Evolutionary conservation across 1,140 invertebrate species (phyloP).

Genomic region (Drosophila ananassae): DNA sequence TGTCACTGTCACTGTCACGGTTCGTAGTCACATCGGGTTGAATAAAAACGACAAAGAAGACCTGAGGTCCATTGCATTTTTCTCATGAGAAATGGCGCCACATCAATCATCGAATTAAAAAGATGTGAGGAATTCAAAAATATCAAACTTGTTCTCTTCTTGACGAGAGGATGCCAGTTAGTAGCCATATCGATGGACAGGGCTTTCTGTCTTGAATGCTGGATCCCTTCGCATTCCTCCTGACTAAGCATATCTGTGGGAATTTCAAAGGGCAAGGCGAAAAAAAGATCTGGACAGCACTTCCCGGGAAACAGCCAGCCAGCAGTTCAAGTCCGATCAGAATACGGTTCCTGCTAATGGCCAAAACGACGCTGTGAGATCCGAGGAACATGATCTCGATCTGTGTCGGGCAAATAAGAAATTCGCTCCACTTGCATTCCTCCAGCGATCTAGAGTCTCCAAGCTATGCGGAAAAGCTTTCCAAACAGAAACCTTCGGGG

Average conservation of each 20-base stretch:
- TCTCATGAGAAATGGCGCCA: slow-evolving; percentile 60
- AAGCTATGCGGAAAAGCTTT: slow-evolving; percentile 67
- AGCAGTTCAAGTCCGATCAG: slow-evolving; percentile 44
- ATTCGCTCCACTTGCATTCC: slow-evolving; percentile 22
- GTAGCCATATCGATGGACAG: slow-evolving; percentile 43
- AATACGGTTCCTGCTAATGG: slow-evolving; percentile 59
- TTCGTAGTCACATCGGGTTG: slow-evolving; percentile 16
- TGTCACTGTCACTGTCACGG: slow-evolving; percentile 26
- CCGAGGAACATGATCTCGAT: slow-evolving; percentile 29
- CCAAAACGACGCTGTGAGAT: slow-evolving; percentile 55
- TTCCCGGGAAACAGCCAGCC: slow-evolving; percentile 49
- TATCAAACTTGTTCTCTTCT: slow-evolving; percentile 41
- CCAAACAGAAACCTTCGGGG: slow-evolving; percentile 58
- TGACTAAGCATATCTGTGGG: slow-evolving; percentile 54
- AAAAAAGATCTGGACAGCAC: slow-evolving; percentile 36
- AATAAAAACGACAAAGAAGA: slow-evolving; percentile 2
- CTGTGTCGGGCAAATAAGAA: background rate
- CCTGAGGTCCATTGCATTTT: slow-evolving; percentile 19
- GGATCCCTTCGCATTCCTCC: slow-evolving; percentile 34
- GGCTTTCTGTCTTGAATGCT: background rate
- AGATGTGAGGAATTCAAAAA: slow-evolving; percentile 40
- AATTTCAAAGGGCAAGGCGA: slow-evolving; percentile 26
- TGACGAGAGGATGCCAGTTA: slow-evolving; percentile 21
- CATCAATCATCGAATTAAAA: slow-evolving; percentile 75
- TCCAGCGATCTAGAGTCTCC: slow-evolving; percentile 8